These are phyloP conservation scores for Oasisia sp. DNA, from an alignment of 2,888 invertebrate genomes.

Conservation along the genomic window DNA sequence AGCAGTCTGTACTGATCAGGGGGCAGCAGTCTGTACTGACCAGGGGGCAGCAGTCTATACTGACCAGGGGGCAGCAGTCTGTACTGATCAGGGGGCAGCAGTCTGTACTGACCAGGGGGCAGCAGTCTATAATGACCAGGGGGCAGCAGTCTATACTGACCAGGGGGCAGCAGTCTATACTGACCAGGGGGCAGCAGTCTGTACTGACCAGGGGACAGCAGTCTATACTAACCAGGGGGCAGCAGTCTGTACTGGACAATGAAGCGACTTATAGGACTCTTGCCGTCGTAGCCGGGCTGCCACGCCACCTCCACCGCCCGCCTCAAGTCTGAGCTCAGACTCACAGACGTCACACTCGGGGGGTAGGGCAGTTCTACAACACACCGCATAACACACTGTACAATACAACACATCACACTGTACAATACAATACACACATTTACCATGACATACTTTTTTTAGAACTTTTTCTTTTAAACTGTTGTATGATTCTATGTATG, in stretches of 20 bases:
- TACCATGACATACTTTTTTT: too few relatives aligned
- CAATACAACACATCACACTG: too few relatives aligned
- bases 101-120: conserved; percentile 77
- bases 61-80: conserved; percentile 70
- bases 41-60: conserved; percentile 62
- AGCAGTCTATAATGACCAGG: too few relatives aligned
- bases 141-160: conserved; percentile 72
- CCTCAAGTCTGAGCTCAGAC: conserved; percentile 80
- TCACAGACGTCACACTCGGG: conserved; percentile 87
- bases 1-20: conserved; percentile 72
- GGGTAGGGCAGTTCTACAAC: conserved; percentile 87
- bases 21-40: conserved; percentile 72
- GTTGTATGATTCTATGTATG: too few relatives aligned
- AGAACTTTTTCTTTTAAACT: too few relatives aligned
- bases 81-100: conserved; percentile 72
- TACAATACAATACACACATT: too few relatives aligned
- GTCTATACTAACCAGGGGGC: conserved; percentile 32
- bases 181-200: conserved; percentile 70
- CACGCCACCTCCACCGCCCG: conserved; percentile 91
- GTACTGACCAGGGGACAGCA: too few relatives aligned
- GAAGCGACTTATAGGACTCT: conserved; percentile 92
- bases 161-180: conserved; percentile 62
- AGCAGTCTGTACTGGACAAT: conserved; percentile 78
- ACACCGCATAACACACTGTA: conserved; percentile 26
- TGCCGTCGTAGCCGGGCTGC: conserved; percentile 97